These are phyloP conservation scores for Origma solitaria DNA, from an alignment of 2,113 vertebrate genomes.

Conservation along the genomic window DNA sequence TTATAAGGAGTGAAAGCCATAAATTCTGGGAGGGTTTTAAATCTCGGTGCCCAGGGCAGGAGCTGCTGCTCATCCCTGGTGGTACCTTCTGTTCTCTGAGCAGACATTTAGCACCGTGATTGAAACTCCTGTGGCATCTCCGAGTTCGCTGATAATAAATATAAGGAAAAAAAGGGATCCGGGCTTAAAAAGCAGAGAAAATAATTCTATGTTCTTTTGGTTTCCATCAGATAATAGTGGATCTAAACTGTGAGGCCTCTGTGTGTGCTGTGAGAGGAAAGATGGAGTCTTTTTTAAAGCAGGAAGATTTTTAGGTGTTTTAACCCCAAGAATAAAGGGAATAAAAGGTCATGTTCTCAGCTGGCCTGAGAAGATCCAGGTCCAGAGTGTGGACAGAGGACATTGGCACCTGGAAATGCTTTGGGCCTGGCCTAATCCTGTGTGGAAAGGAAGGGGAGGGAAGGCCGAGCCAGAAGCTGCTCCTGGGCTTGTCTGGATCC, in stretches of 20 bases:
- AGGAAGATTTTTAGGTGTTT: not conserved
- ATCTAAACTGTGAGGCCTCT: not conserved
- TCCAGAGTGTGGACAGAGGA: not conserved
- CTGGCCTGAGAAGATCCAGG: not conserved
- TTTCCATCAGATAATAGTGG: not conserved
- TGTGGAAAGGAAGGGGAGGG: not conserved
- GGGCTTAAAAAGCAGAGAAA: not conserved
- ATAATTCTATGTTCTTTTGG: rapidly evolving
- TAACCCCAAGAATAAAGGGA: not conserved
- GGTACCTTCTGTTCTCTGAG: not conserved
- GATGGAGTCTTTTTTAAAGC: rapidly evolving
- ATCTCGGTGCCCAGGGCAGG: not conserved
- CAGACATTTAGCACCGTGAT: not conserved
- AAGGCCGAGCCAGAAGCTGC: not conserved
- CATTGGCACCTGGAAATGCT: not conserved
- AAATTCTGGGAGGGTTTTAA: not conserved
- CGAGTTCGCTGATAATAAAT: not conserved
- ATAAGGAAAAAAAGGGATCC: not conserved
- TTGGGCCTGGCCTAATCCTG: not conserved
- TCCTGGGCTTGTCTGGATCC: not conserved
- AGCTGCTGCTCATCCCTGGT: not conserved
- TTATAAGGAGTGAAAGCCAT: not conserved
- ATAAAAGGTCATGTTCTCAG: not conserved
- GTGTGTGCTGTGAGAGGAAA: not conserved
- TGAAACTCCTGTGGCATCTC: not conserved